Conservation (phyloP, 2,113 vertebrate species). For the Cygnus atratus region DNA sequence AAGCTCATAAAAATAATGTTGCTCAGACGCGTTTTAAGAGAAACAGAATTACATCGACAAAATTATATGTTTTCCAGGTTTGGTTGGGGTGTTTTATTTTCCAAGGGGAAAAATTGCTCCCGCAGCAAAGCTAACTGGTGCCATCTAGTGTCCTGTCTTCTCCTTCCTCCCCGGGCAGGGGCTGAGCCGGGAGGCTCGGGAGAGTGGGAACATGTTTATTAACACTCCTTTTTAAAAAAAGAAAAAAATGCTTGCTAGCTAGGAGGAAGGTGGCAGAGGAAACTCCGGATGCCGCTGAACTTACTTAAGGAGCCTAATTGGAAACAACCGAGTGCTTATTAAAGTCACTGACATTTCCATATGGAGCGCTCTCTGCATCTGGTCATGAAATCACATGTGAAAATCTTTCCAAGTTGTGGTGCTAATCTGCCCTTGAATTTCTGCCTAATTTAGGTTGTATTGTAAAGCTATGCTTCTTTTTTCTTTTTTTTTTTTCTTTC, state of each 20-base stretch:
- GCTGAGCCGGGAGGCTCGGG: neutral
- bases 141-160: conserved; percentile 24
- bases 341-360: conserved; percentile 63
- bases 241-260: neutral
- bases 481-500: neutral
- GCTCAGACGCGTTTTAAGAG: conserved; percentile 59
- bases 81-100: conserved; percentile 66
- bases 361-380: conserved; percentile 21
- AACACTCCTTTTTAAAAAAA: neutral
- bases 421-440: conserved; percentile 52
- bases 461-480: neutral
- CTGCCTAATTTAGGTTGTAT: conserved; percentile 29
- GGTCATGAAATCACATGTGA: conserved; percentile 55
- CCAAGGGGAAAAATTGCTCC: conserved; percentile 10
- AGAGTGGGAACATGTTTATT: neutral
- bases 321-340: conserved; percentile 53
- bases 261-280: conserved; percentile 28
- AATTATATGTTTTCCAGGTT: conserved; percentile 73
- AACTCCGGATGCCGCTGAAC: conserved; percentile 44
- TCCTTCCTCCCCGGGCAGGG: neutral
- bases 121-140: conserved; percentile 19
- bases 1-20: conserved; percentile 67
- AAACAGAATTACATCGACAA: conserved; percentile 60
- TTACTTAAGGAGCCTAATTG: conserved; percentile 57
- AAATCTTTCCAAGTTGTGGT: conserved; percentile 40